Conservation (phyloP, 2,113 vertebrate species). For the Erythrolamprus reginae region DNA sequence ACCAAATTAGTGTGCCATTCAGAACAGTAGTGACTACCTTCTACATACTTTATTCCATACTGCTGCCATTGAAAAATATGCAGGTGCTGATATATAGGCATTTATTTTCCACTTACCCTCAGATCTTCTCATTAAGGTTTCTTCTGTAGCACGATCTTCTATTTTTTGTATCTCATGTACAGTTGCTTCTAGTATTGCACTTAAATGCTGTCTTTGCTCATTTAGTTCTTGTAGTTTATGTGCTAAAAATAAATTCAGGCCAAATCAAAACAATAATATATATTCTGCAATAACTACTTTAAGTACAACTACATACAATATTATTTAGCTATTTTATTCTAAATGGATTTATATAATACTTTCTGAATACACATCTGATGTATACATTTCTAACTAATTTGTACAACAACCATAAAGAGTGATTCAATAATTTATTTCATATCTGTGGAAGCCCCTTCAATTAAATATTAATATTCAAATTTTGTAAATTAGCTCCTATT, state of each 20-base stretch:
- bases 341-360: neutral
- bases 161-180: neutral
- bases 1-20: neutral
- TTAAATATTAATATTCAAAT: neutral
- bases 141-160: neutral
- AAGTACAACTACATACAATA: neutral
- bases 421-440: neutral
- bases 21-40: neutral
- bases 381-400: neutral
- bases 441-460: too few relatives aligned
- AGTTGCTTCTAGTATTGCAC: neutral
- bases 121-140: neutral
- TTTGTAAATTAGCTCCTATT: too few relatives aligned
- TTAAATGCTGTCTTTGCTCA: slow-evolving; percentile 2
- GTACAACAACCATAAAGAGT: neutral
- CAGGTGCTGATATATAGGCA: neutral
- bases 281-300: neutral
- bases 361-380: neutral
- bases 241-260: slow-evolving; percentile 15
- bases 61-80: neutral
- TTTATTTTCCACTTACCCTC: neutral
- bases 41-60: neutral
- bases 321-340: neutral
- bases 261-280: neutral
- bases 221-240: neutral